These are phyloP conservation scores for Steinernema khuongi DNA, from an alignment of 1,140 invertebrate species.

Conservation along the genomic window DNA sequence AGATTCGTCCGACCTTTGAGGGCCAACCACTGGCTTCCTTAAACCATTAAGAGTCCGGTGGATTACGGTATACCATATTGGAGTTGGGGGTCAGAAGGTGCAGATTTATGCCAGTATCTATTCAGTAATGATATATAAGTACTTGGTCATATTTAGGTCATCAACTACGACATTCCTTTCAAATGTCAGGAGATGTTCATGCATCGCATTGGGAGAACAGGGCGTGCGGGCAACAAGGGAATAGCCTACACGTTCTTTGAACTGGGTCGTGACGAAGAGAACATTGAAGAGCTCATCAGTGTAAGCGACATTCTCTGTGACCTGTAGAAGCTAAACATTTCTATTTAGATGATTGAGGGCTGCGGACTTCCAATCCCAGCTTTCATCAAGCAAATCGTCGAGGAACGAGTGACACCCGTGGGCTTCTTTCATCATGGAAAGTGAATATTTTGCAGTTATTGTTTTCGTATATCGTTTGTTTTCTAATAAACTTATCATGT, in stretches of 20 bases:
- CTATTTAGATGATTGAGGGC: not conserved
- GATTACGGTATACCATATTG: no score
- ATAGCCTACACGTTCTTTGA: not conserved
- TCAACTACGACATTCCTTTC: not conserved
- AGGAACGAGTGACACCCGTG: not conserved
- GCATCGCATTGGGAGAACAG: not conserved
- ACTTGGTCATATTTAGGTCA: not conserved
- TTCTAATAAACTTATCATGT: no score
- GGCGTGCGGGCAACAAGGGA: not conserved
- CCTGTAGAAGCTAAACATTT: not conserved
- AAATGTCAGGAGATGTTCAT: constrained; percentile 10
- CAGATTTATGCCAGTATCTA: no score
- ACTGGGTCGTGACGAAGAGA: not conserved
- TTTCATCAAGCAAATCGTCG: not conserved
- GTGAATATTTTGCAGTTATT: no score
- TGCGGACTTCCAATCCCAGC: not conserved
- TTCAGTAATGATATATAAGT: no score
- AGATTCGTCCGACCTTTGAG: no score
- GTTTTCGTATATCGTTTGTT: no score
- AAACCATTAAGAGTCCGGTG: no score
- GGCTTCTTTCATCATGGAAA: not conserved
- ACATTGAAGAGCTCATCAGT: not conserved
- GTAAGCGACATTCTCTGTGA: not conserved
- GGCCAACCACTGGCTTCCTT: no score
- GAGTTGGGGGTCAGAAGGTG: no score